phyloP scores from a whole-genome alignment of 2,113 vertebrate species.

The Pteronura brasiliensis region DNA sequence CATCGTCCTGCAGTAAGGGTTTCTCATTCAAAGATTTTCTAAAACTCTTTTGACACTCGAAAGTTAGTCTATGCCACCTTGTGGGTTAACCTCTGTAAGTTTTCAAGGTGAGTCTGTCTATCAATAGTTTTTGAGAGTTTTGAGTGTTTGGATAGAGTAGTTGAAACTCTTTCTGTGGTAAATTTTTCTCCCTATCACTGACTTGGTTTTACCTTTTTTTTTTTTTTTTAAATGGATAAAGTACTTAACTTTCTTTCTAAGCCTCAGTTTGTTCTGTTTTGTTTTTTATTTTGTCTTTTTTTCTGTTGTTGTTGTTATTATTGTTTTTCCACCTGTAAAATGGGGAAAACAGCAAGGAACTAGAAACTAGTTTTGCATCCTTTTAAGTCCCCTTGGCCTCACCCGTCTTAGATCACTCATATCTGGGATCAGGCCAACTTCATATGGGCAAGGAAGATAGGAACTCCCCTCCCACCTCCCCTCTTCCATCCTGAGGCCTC shows the following conservation, averaged over 20 bases:
- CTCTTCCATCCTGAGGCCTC: background rate
- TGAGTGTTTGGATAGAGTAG: background rate
- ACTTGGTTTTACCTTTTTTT: background rate
- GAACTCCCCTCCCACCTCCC: rapidly evolving
- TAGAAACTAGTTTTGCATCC: background rate
- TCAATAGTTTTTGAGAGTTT: background rate
- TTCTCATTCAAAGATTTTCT: background rate
- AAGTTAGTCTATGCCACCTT: background rate
- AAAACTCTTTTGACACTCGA: background rate
- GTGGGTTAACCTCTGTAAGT: background rate
- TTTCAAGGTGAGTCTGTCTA: background rate
- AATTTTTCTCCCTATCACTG: background rate
- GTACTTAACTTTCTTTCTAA: background rate
- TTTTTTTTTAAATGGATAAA: background rate
- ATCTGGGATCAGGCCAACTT: background rate
- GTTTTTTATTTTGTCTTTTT: too few relatives aligned
- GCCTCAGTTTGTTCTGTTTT: background rate
- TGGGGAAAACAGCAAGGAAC: background rate
- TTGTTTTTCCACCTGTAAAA: background rate
- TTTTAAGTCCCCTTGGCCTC: background rate
- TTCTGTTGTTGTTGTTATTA: too few relatives aligned
- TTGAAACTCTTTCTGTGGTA: background rate
- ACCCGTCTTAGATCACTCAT: too few relatives aligned
- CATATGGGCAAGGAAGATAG: background rate
- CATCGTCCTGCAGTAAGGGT: background rate